phyloP scores from a whole-genome alignment of 2,113 vertebrate species.

The Phaetusa simplex region DNA sequence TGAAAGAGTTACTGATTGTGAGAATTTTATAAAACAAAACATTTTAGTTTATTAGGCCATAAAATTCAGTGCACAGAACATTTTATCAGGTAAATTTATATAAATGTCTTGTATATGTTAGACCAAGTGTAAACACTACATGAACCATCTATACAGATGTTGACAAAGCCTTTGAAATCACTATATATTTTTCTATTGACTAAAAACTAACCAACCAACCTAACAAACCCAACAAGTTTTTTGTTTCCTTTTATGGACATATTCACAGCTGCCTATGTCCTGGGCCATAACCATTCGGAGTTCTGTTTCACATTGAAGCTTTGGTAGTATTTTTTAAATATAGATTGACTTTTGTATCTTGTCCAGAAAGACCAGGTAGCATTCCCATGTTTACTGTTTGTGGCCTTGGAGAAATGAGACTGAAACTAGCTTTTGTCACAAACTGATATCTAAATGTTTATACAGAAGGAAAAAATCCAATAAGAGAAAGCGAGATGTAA shows the following conservation, averaged over 20 bases:
- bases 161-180: neutral
- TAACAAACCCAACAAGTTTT: neutral
- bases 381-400: neutral
- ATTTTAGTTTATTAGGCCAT: neutral
- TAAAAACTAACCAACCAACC: neutral
- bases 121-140: neutral
- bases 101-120: neutral
- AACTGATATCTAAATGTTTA: neutral
- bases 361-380: neutral
- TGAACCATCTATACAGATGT: neutral
- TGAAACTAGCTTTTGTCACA: neutral
- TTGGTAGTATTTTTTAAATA: neutral
- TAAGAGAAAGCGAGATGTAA: neutral
- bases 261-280: neutral
- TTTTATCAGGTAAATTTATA: neutral
- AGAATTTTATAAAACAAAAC: neutral
- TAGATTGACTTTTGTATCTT: neutral
- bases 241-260: neutral
- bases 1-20: neutral
- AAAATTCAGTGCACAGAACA: neutral
- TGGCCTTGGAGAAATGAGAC: neutral
- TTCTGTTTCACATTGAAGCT: neutral
- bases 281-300: neutral
- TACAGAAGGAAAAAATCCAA: neutral
- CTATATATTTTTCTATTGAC: neutral